Evolutionary conservation across 2,113 vertebrate genomes (phyloP).

Genomic region (Cyphotilapia sp.): DNA sequence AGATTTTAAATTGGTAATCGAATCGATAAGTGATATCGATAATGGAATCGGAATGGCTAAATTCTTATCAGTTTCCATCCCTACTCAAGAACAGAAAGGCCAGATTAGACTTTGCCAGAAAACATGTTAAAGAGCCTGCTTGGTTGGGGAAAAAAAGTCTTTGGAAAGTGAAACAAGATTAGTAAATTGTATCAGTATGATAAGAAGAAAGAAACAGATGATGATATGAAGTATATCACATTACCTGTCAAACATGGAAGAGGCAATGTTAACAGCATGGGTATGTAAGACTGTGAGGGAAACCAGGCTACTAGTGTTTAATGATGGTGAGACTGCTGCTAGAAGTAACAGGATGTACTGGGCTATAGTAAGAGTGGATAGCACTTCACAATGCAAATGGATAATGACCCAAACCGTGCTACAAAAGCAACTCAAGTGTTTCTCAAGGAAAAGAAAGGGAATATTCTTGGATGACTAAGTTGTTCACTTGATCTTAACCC

Average conservation of each 20-base stretch:
- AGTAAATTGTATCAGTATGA: neutral
- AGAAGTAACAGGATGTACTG: neutral
- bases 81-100: neutral
- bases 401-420: neutral
- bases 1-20: neutral
- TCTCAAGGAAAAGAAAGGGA: neutral
- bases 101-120: neutral
- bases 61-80: neutral
- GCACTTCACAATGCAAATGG: neutral
- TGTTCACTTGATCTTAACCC: neutral
- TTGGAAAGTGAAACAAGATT: neutral
- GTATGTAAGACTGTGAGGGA: neutral
- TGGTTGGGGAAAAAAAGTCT: fast-evolving
- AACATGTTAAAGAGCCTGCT: neutral
- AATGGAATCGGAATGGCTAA: neutral
- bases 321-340: neutral
- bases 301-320: neutral
- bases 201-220: neutral
- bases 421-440: neutral
- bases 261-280: neutral
- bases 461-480: neutral
- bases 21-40: neutral
- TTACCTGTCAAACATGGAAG: neutral
- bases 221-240: neutral
- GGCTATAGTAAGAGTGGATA: neutral